Evolutionary conservation across 2,888 invertebrate species (phyloP), one percentile per base, ranked within the genome.

Genomic region (Actias luna): DNA sequence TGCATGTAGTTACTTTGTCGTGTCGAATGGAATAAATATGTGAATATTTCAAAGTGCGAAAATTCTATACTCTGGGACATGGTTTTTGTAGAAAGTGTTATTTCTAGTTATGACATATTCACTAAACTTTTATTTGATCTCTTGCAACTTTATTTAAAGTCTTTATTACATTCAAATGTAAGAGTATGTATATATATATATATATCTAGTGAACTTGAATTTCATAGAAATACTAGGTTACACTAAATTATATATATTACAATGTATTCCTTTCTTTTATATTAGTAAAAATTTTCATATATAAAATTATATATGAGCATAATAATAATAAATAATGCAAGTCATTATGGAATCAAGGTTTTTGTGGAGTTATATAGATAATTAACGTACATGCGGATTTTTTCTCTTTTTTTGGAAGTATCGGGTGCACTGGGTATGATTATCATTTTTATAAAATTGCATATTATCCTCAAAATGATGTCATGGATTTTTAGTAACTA

Each of bases 1-100:
- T 66, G 67, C 63, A 50, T 58, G 59, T 65, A 59, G 59, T 63
- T 65, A 66, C 67, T 67, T 67, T 65, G 65, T 68, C 68, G 67
- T 75, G 39, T 69, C 66, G 68, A 74, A 78, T 81, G 88, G 88
- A 89, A 88, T 88, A 55, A 2, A 29, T 7, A 55, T 78, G 89
- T 91, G 89, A 87, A 90, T 88, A 89, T 87, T 76, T 87, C 88
- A 85, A 82, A 83, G 87, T 85, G 82, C 81, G 87, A 82, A n/a
- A 87, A 85, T 79, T 75, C 68, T 55, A 55, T 67, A 61, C 84
- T 87, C 88, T 88, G 89, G 88, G 88, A 86, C 78, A 75, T 71
- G 76, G 73, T 70, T 65, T 65, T 71, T 64, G 67, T 69, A 69
- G 64, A 70, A n/a, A 68, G 72, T 74, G 72, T 76, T 76, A 76